Conservation (phyloP, 92 coral and sea anemone species). For the Porites evermanni region DNA sequence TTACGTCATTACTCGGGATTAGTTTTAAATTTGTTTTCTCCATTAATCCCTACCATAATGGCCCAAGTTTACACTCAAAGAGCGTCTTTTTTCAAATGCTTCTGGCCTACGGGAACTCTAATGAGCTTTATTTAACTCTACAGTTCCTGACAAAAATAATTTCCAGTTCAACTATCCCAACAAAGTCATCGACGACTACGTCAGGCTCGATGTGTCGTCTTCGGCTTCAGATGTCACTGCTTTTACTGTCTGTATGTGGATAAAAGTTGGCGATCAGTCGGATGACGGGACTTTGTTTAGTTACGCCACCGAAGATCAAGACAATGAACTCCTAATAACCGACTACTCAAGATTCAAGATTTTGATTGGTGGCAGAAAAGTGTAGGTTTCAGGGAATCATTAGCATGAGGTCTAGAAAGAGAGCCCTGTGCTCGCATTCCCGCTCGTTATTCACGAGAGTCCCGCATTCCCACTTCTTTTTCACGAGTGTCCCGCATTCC, state of each 20-base stretch:
- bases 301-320: constrained; percentile 15
- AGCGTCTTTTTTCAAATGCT: no score
- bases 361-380: background rate
- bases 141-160: background rate
- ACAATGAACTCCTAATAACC: constrained; percentile 27
- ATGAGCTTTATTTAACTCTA: background rate
- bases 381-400: constrained; percentile 4
- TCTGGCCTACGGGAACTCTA: background rate
- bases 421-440: no score
- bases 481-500: no score
- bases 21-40: no score
- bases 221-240: constrained; percentile 18
- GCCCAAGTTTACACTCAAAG: no score
- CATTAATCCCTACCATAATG: no score
- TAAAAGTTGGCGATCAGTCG: background rate
- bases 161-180: constrained; percentile 1
- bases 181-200: background rate
- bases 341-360: constrained; percentile 28
- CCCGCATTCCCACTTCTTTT: no score
- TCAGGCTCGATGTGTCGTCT: background rate
- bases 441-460: no score
- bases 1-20: no score
- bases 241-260: constrained; percentile 33
- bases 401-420: no score
- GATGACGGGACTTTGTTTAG: constrained; percentile 30